Evolutionary conservation across 2,113 vertebrate genomes (phyloP), one percentile per base, ranked within the genome.

Genomic region (Excalfactoria chinensis): DNA sequence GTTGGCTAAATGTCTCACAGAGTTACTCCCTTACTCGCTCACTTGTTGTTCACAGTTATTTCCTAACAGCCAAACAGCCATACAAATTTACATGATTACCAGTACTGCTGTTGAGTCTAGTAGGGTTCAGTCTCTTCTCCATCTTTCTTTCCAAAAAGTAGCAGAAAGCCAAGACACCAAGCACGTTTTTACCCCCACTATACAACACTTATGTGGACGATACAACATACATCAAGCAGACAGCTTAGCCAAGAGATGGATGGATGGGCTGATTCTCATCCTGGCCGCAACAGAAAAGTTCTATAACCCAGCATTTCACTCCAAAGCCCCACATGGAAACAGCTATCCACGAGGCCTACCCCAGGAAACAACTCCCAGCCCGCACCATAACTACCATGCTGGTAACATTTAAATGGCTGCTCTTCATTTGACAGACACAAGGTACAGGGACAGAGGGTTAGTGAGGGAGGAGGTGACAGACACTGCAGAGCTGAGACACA

Each of bases 181-280:
- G 64, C 6, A 17, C 14, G 40, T 8, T 68, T 75, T 35, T n/a
- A 53, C 6, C 63, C 26, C 49, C 55, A 55, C n/a, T 23, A 22
- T 11, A 69, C 26, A 60, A 44, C 41, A 19, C 37, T 46, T 60
- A 60, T 4, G n/a, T 11, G 82, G 48, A 58, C 0, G 0, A 34
- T 17, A 41, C 62, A 74, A 70, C 0, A 0, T 51, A 46, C 9
- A 40, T 66, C 21, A 25, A 53, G 16, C 11, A 14, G 35, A 56
- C 43, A 66, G 43, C 28, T 49, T 55, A 79, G 43, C 11, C 13
- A 25, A 8, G 30, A 40, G 51, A 35, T 37, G 66, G 10, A 30
- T 2, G 20, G 14, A 30, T 1, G 23, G 46, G 40, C 62, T 66
- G 46, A 34, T 49, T 78, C 77, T 58, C 14, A 49, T 66, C 56